A percentile compares a stretch with the other conserved stretches of the same genome.
phyloP scores from a whole-genome alignment of 2,797 vertebrate species.

The Intellagama lesueurii region DNA sequence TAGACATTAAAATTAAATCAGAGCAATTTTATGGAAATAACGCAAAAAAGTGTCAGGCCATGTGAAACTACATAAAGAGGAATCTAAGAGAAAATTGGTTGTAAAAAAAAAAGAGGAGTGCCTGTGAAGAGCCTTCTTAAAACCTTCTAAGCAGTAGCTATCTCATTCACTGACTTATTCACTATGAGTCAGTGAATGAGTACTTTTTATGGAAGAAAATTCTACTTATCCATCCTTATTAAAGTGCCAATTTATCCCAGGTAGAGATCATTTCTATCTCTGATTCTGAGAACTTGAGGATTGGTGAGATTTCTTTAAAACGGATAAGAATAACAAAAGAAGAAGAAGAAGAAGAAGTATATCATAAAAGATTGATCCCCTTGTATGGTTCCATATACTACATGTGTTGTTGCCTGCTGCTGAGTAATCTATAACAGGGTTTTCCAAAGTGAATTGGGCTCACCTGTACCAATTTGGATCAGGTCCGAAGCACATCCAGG shows the following conservation, averaged over 20 bases:
- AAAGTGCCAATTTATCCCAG: background rate
- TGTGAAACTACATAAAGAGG: conserved; percentile 46
- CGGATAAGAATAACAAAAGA: background rate
- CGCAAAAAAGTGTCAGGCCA: conserved; percentile 50
- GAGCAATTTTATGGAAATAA: conserved; percentile 51
- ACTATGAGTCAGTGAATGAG: background rate
- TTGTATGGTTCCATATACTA: background rate
- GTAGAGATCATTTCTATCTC: background rate
- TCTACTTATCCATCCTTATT: background rate
- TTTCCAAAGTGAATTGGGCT: no score
- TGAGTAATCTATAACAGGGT: no score
- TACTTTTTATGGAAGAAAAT: background rate
- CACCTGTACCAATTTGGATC: no score
- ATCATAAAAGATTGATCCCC: background rate
- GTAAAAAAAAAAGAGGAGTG: background rate
- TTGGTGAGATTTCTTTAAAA: background rate
- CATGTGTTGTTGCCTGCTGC: no score
- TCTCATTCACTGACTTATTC: conserved; percentile 10
- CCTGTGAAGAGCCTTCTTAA: conserved; percentile 42
- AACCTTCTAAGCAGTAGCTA: conserved; percentile 25
- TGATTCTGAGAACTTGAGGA: background rate
- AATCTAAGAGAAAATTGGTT: conserved; percentile 44
- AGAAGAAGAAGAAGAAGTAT: background rate
- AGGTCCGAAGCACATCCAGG: no score
- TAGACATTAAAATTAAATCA: conserved; percentile 63